Conservation (phyloP, 2,888 invertebrate species). For the Invenusta paracnida region DNA sequence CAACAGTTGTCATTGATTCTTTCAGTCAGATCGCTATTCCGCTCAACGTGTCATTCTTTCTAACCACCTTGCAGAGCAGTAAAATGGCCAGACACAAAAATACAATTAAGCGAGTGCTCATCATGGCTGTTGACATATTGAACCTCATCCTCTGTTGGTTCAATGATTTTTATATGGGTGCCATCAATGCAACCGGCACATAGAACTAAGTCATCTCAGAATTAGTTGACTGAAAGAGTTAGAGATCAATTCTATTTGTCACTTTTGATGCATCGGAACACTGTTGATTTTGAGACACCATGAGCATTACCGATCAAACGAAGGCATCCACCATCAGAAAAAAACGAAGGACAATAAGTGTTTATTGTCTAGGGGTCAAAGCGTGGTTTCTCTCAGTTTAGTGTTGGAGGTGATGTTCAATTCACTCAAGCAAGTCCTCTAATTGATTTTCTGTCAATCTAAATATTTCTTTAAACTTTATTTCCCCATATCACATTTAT, state of each 20-base stretch:
- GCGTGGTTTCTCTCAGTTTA: not conserved
- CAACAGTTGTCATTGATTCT: not conserved
- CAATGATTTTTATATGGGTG: constrained; percentile 39
- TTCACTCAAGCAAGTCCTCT: not conserved
- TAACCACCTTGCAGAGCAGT: constrained; percentile 34
- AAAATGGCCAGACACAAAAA: constrained; percentile 38
- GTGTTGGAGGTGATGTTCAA: not conserved
- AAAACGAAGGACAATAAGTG: not conserved
- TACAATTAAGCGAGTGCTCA: constrained; percentile 2
- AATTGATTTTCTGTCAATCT: not conserved
- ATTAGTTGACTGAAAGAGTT: not conserved
- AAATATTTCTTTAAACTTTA: not conserved
- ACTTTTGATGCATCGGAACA: not conserved
- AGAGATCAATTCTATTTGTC: not conserved
- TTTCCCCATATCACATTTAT: not conserved
- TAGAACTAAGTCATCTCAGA: not conserved
- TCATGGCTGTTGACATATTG: constrained; percentile 41
- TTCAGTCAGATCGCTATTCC: constrained; percentile 1
- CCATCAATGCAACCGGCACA: constrained; percentile 33
- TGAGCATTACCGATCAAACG: constrained; percentile 1
- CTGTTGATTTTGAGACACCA: not conserved
- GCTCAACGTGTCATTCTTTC: constrained; percentile 42
- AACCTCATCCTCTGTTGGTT: constrained; percentile 32
- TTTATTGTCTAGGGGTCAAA: too few species aligned
- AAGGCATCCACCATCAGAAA: not conserved